These are phyloP conservation scores for Dicroscelio sp. DNA, from an alignment of 2,888 invertebrate genomes.

Conservation along the genomic window DNA sequence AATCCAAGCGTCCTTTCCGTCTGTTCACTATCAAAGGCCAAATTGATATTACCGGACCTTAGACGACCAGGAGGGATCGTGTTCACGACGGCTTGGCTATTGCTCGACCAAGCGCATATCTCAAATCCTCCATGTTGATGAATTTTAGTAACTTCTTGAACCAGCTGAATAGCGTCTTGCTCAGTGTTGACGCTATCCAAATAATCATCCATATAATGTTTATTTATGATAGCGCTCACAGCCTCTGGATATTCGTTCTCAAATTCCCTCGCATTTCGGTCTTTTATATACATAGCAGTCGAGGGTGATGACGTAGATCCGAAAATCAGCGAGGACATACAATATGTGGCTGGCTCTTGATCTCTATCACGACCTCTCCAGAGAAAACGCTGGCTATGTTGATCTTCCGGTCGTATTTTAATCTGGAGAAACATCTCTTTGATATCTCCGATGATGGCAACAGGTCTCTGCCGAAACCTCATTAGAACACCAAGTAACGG, in stretches of 20 bases:
- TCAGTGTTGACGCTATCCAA: slow-evolving; percentile 46
- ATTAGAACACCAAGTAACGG: slow-evolving; percentile 88
- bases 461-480: slow-evolving; percentile 78
- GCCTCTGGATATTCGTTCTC: slow-evolving; percentile 77
- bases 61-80: neutral
- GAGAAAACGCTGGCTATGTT: slow-evolving; percentile 77
- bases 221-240: slow-evolving; percentile 81
- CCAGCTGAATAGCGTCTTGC: slow-evolving; percentile 67
- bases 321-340: slow-evolving; percentile 85
- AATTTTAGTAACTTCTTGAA: neutral
- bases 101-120: neutral
- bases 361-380: neutral
- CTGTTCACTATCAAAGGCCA: neutral
- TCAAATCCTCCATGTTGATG: neutral
- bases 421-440: slow-evolving; percentile 89
- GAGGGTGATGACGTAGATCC: slow-evolving; percentile 75
- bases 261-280: slow-evolving; percentile 83
- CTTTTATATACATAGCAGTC: slow-evolving; percentile 82
- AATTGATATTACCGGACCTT: neutral
- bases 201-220: slow-evolving; percentile 86
- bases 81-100: neutral
- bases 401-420: slow-evolving; percentile 84
- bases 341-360: slow-evolving; percentile 51
- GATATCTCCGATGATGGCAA: slow-evolving; percentile 84
- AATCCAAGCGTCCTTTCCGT: slow-evolving; percentile 46